Evolutionary conservation across 2,888 invertebrate species (phyloP).

Genomic region (Nephrotoma flavescens): DNA sequence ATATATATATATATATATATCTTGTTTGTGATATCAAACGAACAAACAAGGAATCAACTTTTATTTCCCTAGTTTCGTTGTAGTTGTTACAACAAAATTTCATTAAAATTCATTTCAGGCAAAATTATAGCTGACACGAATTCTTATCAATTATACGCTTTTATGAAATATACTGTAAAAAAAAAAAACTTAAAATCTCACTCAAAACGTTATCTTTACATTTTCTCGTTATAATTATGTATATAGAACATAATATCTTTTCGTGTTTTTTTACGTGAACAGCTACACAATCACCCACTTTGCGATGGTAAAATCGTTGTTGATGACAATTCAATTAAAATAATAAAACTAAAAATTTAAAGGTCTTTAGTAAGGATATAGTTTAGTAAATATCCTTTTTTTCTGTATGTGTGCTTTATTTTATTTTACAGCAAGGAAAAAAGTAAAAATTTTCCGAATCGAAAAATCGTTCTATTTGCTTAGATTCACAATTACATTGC

Average conservation of each 20-base stretch:
- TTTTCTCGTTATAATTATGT: too few relatives aligned
- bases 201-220: too few relatives aligned
- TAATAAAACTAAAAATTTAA: not conserved
- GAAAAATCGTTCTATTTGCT: not conserved
- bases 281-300: not conserved
- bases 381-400: not conserved
- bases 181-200: not conserved
- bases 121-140: not conserved
- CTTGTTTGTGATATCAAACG: constrained; percentile 1
- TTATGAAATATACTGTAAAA: not conserved
- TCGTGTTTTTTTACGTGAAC: not conserved
- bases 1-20: not conserved
- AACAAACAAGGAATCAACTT: not conserved
- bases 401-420: not conserved
- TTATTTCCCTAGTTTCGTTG: not conserved
- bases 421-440: not conserved
- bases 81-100: not conserved
- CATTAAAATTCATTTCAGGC: not conserved
- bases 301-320: not conserved
- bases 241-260: too few relatives aligned
- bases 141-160: not conserved
- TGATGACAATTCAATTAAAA: constrained; percentile 2
- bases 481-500: not conserved
- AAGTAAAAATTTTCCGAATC: not conserved
- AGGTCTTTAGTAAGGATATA: not conserved